A percentile compares a stretch with the other conserved stretches of the same genome.
phyloP scores from a whole-genome alignment of 2,113 vertebrate genomes.

The Bungarus multicinctus region DNA sequence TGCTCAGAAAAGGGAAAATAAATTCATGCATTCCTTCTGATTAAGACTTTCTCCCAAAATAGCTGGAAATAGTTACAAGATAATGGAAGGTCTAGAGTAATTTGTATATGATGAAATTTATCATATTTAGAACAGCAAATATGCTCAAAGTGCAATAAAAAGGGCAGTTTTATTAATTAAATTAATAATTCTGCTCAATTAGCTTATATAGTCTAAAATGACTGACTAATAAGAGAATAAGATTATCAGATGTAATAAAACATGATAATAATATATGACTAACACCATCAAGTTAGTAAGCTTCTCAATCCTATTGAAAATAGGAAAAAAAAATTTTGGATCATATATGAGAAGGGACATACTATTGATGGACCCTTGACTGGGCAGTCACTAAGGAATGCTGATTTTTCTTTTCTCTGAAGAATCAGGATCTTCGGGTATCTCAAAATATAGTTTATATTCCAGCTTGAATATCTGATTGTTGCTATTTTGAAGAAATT shows the following conservation, averaged over 20 bases:
- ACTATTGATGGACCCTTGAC: neutral
- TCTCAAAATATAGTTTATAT: neutral
- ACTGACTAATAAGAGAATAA: neutral
- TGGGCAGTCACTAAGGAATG: neutral
- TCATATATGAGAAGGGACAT: neutral
- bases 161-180: neutral
- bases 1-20: neutral
- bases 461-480: neutral
- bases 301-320: neutral
- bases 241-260: neutral
- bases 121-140: neutral
- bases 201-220: neutral
- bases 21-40: neutral
- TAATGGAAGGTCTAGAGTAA: neutral
- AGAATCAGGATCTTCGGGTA: neutral
- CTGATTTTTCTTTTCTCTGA: neutral
- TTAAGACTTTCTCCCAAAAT: neutral
- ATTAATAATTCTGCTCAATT: neutral
- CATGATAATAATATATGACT: neutral
- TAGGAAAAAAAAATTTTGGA: too few relatives aligned
- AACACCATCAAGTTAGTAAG: neutral
- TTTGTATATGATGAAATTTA: neutral
- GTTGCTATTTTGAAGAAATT: neutral
- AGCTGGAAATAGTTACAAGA: neutral
- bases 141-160: neutral